Evolutionary conservation across 2,797 vertebrate species (phyloP).

Genomic region (Liasis olivaceus): DNA sequence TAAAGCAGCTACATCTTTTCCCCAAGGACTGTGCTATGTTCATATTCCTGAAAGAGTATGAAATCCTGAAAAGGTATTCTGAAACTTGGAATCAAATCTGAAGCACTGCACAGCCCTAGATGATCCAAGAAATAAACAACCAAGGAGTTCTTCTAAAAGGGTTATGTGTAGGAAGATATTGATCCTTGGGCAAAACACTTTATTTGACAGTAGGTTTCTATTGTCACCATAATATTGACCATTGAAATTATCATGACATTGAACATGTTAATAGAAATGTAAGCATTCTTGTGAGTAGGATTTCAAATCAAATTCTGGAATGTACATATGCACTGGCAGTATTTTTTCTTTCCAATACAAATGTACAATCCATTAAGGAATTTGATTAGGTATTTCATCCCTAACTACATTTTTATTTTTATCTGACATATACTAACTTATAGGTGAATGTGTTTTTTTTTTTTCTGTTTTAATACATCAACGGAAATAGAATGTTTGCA

Average conservation of each 20-base stretch:
- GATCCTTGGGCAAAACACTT: no score
- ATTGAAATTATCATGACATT: neutral
- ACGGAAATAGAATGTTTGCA: neutral
- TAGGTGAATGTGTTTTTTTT: no score
- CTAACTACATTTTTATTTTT: neutral
- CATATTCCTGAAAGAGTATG: no score
- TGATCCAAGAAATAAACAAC: no score
- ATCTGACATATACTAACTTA: no score
- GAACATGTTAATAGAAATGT: neutral
- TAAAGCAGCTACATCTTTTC: neutral
- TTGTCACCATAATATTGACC: neutral
- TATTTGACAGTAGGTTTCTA: neutral
- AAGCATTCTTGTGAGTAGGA: neutral
- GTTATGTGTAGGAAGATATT: no score
- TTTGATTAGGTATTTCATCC: neutral
- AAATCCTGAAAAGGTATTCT: no score
- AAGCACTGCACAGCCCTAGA: no score
- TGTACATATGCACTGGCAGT: neutral
- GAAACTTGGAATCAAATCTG: no score
- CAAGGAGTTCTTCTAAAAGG: no score
- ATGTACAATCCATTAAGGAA: neutral
- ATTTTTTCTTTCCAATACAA: neutral
- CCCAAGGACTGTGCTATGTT: neutral
- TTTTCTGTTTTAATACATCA: no score
- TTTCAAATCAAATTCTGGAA: neutral